These are phyloP conservation scores for Oncorhynchus clarkii DNA, from an alignment of 2,113 vertebrate genomes.

Conservation along the genomic window DNA sequence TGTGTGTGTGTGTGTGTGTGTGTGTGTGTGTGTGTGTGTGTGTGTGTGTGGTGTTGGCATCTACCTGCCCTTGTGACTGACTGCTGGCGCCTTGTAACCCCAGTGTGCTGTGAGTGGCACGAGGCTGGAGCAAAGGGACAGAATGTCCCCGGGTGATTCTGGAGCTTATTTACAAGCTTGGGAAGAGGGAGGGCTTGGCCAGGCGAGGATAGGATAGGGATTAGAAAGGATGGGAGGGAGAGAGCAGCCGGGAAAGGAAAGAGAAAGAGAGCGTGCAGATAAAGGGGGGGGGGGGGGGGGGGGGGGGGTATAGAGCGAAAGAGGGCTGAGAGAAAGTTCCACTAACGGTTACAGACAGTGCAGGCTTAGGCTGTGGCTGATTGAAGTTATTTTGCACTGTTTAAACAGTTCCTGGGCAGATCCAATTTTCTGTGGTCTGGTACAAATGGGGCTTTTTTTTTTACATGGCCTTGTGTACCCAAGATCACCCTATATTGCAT, in stretches of 20 bases:
- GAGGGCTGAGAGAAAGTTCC: background rate
- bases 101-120: constrained; percentile 4
- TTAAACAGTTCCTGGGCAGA: background rate
- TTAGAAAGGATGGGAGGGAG: background rate
- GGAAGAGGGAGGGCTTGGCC: background rate
- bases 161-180: constrained; percentile 32
- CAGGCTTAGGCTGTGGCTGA: background rate
- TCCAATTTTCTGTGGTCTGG: background rate
- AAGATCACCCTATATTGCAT: background rate
- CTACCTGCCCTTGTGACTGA: constrained; percentile 7
- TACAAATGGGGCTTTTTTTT: background rate
- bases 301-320: too few relatives aligned
- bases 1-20: background rate
- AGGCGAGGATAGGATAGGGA: background rate
- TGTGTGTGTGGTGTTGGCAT: background rate
- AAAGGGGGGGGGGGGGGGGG: background rate
- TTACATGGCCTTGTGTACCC: background rate
- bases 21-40: background rate
- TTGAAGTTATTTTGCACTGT: background rate
- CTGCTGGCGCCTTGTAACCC: constrained; percentile 26
- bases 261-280: background rate
- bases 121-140: constrained; percentile 11
- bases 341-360: background rate
- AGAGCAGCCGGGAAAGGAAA: background rate
- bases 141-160: constrained; percentile 34